Conservation (phyloP, 2,888 invertebrate genomes). For the Mythimna ferrago region DNA sequence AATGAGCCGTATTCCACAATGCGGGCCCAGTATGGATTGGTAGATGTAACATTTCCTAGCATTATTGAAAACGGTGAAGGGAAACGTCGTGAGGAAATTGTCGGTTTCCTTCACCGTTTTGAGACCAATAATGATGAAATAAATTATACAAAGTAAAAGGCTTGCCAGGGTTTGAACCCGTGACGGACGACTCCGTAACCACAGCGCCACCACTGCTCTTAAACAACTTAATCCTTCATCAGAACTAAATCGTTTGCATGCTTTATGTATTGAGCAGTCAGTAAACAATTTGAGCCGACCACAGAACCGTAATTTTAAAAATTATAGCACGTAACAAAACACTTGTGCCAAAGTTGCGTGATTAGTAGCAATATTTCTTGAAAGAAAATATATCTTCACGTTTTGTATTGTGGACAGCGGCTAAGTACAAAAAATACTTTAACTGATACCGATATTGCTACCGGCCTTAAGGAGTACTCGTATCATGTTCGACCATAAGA, state of each 20-base stretch:
- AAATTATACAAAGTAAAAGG: too few relatives aligned
- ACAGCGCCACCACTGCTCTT: too few relatives aligned
- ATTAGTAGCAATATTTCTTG: conserved; percentile 53
- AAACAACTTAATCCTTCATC: too few relatives aligned
- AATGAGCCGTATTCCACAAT: too few relatives aligned
- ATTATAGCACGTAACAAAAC: conserved; percentile 57
- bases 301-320: conserved; percentile 43
- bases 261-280: not conserved
- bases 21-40: too few relatives aligned
- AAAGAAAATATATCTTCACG: conserved; percentile 51
- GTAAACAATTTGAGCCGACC: conserved; percentile 33
- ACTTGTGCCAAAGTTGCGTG: conserved; percentile 57
- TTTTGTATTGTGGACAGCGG: conserved; percentile 50
- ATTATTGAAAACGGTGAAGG: too few relatives aligned
- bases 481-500: conserved; percentile 29
- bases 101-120: too few relatives aligned
- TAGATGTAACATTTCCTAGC: too few relatives aligned
- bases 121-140: too few relatives aligned
- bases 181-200: too few relatives aligned
- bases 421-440: conserved; percentile 41
- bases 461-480: conserved; percentile 28
- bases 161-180: too few relatives aligned
- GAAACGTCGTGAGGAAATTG: too few relatives aligned
- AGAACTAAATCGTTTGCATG: conserved; percentile 22
- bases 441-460: conserved; percentile 51